Evolutionary conservation across 2,797 vertebrate genomes (phyloP).

Genomic region (Salmo trutta): DNA sequence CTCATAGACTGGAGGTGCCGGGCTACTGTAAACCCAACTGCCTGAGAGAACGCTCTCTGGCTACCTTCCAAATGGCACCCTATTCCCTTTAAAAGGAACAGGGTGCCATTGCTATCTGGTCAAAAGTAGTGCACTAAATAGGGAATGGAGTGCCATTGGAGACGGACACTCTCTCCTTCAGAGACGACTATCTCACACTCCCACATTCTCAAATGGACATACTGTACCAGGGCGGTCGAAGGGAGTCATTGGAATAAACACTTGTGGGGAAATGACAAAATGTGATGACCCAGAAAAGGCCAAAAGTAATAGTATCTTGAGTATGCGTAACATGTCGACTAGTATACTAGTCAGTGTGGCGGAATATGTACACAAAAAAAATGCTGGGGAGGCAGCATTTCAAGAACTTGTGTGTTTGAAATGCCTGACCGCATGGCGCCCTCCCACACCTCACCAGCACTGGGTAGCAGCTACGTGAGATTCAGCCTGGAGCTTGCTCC

Average conservation of each 20-base stretch:
- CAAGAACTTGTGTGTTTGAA: neutral
- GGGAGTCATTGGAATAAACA: neutral
- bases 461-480: neutral
- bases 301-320: neutral
- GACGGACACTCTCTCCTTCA: neutral
- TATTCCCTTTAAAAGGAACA: neutral
- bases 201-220: neutral
- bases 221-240: neutral
- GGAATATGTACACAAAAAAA: too few relatives aligned
- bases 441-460: neutral
- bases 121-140: too few relatives aligned
- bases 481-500: neutral
- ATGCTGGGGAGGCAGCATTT: neutral
- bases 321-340: neutral
- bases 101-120: neutral
- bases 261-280: neutral
- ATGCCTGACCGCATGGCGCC: neutral
- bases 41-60: neutral
- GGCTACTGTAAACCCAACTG: constrained; percentile 1
- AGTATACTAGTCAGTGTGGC: too few relatives aligned
- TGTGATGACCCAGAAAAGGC: neutral
- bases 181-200: neutral
- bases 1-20: neutral
- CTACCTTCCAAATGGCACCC: neutral
- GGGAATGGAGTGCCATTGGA: neutral